Evolutionary conservation across 2,113 vertebrate species (phyloP).

Genomic region (Steatornis caripensis): DNA sequence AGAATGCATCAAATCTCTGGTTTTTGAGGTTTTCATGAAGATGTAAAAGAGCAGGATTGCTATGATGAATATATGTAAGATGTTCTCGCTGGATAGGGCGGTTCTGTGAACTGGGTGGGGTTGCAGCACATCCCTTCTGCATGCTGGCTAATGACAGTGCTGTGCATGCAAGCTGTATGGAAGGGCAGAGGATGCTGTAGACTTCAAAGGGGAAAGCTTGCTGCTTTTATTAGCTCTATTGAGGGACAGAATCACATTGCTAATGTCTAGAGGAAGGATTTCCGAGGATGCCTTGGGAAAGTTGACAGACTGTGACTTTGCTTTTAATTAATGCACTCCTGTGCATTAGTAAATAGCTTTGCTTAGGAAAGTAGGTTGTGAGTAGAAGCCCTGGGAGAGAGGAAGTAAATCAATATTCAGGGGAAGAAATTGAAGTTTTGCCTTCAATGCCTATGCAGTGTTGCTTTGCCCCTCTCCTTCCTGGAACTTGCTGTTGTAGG

Average conservation of each 20-base stretch:
- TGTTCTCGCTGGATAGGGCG: background rate
- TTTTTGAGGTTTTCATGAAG: background rate
- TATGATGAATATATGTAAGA: background rate
- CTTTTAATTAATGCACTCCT: background rate
- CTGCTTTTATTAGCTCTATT: background rate
- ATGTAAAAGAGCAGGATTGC: background rate
- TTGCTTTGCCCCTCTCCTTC: background rate
- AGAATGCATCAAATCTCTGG: background rate
- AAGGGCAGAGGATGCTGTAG: background rate
- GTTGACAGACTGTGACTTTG: background rate
- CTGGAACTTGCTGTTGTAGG: background rate
- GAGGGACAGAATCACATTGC: background rate
- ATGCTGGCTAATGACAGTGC: background rate
- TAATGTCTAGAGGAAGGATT: slow-evolving; percentile 16
- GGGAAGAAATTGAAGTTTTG: background rate
- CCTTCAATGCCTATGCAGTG: background rate
- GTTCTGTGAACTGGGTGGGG: background rate
- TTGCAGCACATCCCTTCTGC: background rate
- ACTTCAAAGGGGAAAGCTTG: background rate
- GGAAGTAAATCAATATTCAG: slow-evolving; percentile 36
- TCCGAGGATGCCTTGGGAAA: slow-evolving; percentile 29
- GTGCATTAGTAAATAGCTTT: slow-evolving; percentile 32
- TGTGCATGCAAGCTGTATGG: background rate
- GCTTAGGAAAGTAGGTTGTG: slow-evolving; percentile 23
- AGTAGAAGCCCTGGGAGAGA: background rate